Evolutionary conservation across 2,113 vertebrate genomes (phyloP).

Genomic region (Porphyrio hochstetteri): DNA sequence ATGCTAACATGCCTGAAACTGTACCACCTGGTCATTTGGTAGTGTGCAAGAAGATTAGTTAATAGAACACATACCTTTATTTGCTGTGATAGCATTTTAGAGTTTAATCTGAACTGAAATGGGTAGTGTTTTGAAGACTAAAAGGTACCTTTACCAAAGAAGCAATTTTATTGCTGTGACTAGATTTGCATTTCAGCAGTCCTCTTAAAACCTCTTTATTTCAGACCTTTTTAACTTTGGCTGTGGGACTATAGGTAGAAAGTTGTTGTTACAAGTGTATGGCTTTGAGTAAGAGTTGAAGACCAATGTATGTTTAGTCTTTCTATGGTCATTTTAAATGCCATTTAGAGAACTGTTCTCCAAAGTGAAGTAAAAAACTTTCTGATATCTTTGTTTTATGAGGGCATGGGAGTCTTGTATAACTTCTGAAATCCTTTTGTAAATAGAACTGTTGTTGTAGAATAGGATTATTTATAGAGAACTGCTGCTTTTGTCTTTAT

Average conservation of each 20-base stretch:
- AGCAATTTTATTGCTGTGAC: not conserved
- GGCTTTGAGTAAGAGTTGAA: not conserved
- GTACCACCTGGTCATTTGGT: not conserved
- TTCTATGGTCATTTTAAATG: not conserved
- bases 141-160: not conserved
- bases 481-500: slow-evolving; percentile 36
- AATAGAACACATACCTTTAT: not conserved
- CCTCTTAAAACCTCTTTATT: not conserved
- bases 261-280: not conserved
- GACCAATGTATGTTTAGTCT: not conserved
- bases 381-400: not conserved
- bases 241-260: not conserved
- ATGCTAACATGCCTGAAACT: not conserved
- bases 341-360: not conserved
- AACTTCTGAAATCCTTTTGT: slow-evolving; percentile 47
- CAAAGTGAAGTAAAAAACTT: not conserved
- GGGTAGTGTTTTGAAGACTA: not conserved
- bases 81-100: not conserved
- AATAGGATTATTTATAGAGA: slow-evolving; percentile 53
- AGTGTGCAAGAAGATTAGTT: not conserved
- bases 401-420: not conserved
- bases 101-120: not conserved
- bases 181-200: not conserved
- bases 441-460: slow-evolving; percentile 49
- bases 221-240: not conserved